Evolutionary conservation across 2,797 vertebrate species (phyloP).

Genomic region (Ataeniobius toweri): DNA sequence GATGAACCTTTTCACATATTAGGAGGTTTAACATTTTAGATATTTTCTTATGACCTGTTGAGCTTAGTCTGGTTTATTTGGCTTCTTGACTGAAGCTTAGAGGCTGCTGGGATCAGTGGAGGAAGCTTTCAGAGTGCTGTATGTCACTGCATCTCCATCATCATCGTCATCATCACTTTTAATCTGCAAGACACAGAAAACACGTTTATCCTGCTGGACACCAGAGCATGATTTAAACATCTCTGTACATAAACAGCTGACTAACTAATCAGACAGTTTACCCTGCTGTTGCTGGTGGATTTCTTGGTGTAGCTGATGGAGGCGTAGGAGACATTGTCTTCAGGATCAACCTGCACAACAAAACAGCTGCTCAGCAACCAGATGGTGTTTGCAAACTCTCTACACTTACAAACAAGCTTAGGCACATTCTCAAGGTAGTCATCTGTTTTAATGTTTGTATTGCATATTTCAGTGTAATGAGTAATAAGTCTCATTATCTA

Average conservation of each 20-base stretch:
- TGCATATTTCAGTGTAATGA: no score
- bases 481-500: neutral
- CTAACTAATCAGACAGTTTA: neutral
- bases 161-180: neutral
- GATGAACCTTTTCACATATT: no score
- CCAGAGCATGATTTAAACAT: neutral
- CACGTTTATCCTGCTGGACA: neutral
- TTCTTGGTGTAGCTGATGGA: slow-evolving; percentile 29
- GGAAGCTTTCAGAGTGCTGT: slow-evolving; percentile 5
- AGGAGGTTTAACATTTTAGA: neutral
- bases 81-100: neutral
- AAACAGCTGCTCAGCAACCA: neutral
- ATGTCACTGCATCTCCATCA: neutral
- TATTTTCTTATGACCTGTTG: neutral
- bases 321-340: slow-evolving; percentile 36
- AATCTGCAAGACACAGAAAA: neutral
- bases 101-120: slow-evolving; percentile 2
- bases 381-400: neutral
- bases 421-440: neutral
- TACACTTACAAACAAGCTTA: neutral
- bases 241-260: neutral
- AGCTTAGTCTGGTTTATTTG: neutral
- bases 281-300: neutral
- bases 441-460: neutral
- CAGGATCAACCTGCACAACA: slow-evolving; percentile 32